Base-by-base conservation (phyloP, 1,140 invertebrate genomes). In the Venturia canescens region DNA sequence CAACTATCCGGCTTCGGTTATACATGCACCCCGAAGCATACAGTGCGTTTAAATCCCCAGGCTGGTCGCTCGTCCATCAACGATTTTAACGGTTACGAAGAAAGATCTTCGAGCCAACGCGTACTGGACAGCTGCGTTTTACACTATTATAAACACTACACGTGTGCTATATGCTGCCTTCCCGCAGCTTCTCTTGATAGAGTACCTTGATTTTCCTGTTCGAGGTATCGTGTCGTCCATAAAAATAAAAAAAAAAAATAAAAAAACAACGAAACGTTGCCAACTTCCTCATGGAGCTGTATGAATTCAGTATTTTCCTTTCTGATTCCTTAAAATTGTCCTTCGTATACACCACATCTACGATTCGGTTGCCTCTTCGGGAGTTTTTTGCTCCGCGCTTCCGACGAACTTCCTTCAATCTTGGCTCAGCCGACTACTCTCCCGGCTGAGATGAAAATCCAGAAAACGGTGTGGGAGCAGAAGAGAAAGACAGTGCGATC, bases 71-170 rank as follows among this genome's bases (percentile, higher is more conserved):
- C 76, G 60, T 67, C 80, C 57, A 80, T 78, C 72, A 77, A 70
- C 50, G 77, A 78, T 80, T 83, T 80, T 78, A 83, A 76, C 81
- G 77, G 80, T 81, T 69, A 81, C 26, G 66, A 31, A 69, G 66
- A 31, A 69, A 69, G 71, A 74, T 74, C 71, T 74, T 74, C 48
- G 4, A 29, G 48, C 13, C 11, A 74, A 74, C 66, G 66, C 13
- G 66, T 69, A 23, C 70, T 26, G 38, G 70, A 72, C 70, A 72
- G 38, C 38, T 63, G 60, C 3, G n/a, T 63, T 63, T 72, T 72
- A 72, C 70, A 26, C 26, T 72, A 72, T 72, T 63, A 63, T 63
- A 63, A 63, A 63, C 60, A 63, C 23, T 23, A 23, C 18, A 23
- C 38, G 38, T 72, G 70, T 48, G 18, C 70, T 72, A 26, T 31